Evolutionary conservation across 2,113 vertebrate species (phyloP), one percentile per base, ranked within the genome.

Genomic region (Camelus bactrianus): DNA sequence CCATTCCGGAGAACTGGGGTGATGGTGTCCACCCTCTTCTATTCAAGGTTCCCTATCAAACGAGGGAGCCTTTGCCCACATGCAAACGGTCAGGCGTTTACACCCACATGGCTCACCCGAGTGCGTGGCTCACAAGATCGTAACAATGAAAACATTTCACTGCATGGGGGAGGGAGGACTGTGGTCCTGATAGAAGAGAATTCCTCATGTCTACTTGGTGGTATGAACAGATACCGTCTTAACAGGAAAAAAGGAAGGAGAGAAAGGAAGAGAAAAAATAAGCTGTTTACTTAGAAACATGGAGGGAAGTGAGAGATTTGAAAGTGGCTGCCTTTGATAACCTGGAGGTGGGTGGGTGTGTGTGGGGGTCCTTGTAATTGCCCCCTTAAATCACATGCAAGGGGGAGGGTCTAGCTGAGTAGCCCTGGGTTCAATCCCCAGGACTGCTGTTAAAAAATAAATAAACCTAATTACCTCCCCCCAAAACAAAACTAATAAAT

Each of bases 131-230:
- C 15, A 35, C 20, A 19, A 0, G 15, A 48, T 13, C 58, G 1
- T 22, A 28, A 11, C 6, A 35, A 88, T 3, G 8, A n/a, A 38
- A 64, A n/a, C 15, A 70, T 1, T 24, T 35, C 28, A 42, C 35
- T 14, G 15, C 3, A 9, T 0, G 1, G 14, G 15, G 7, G 8
- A 70, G 62, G 32, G 38, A 32, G 38, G 80, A 26, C 17, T 26
- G 30, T 20, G 52, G 32, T 4, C 3, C 26, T 11, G 46, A 5
- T 3, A 22, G 38, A 64, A 73, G 24, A 52, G 19, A 83, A 75
- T 20, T 20, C 48, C 75, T 58, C 35, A 38, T 9, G 56, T 20
- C 50, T 58, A 16, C 32, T 69, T 67, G 26, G n/a, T 62, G 22
- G 20, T 26, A 90, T 46, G 48, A 83, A 84, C 1, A 79, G 72